Conservation (phyloP, 1,140 invertebrate genomes). For the Drosophila ambigua region DNA sequence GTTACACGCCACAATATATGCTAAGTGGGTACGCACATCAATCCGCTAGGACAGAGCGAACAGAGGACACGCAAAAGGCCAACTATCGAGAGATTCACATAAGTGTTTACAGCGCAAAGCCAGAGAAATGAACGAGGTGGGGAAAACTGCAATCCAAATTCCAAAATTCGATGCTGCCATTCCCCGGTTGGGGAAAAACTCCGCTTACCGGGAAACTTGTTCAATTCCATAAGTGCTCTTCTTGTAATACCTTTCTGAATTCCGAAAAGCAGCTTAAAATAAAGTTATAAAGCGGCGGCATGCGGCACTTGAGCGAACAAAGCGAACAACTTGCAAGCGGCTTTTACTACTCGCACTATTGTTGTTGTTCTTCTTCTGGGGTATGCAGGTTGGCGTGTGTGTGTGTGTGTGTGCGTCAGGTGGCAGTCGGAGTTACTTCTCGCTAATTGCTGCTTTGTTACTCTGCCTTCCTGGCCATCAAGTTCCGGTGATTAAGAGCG, state of each 20-base stretch:
- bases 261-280: conserved; percentile 42
- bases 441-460: conserved; percentile 50
- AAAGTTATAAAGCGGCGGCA: conserved; percentile 52
- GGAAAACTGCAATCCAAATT: no score
- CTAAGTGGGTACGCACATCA: no score
- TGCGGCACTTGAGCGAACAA: conserved; percentile 39
- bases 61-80: no score
- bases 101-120: no score
- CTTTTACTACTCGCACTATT: conserved; percentile 5
- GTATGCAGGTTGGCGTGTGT: background rate
- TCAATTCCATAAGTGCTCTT: conserved; percentile 37
- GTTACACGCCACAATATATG: no score
- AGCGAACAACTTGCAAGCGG: conserved; percentile 20
- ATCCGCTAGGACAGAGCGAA: no score
- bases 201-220: conserved; percentile 11
- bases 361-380: background rate
- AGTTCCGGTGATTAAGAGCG: conserved; percentile 56
- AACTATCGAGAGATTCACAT: no score
- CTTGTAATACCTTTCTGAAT: conserved; percentile 30
- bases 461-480: conserved; percentile 34
- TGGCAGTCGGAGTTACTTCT: conserved; percentile 5
- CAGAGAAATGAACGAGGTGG: no score
- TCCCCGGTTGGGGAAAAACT: no score
- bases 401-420: background rate
- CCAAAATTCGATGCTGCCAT: no score